Percentiles rank a stretch among this genome's conserved stretches.
These are phyloP conservation scores for Euproctis similis DNA, from an alignment of 2,888 invertebrate species.

Conservation along the genomic window DNA sequence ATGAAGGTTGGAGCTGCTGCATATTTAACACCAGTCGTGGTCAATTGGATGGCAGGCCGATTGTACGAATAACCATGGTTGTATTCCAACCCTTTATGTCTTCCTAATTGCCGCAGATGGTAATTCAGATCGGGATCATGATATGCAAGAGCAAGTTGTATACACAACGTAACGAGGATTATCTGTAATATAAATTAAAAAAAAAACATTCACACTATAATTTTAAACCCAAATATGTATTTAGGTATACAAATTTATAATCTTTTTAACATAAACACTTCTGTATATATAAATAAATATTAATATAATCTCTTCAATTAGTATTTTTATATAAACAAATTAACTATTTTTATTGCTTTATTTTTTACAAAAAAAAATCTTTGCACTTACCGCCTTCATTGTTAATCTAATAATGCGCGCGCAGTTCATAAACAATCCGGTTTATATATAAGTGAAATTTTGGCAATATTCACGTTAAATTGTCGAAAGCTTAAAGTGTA, in stretches of 20 bases:
- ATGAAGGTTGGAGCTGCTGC: constrained; percentile 26
- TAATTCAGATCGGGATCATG: constrained; percentile 69
- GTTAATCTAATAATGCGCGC: constrained; percentile 20
- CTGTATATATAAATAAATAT: no score
- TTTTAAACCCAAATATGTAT: background rate
- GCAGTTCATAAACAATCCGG: constrained; percentile 22
- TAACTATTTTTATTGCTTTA: background rate
- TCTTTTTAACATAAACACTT: no score
- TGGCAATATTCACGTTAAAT: constrained; percentile 21
- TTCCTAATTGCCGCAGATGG: constrained; percentile 57
- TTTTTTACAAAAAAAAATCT: background rate
- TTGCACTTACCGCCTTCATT: constrained; percentile 54
- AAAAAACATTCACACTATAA: no score
- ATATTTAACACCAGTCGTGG: constrained; percentile 46
- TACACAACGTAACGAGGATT: constrained; percentile 34
- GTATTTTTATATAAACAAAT: no score
- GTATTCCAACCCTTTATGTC: constrained; percentile 50
- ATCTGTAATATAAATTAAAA: constrained; percentile 36
- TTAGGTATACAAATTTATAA: no score
- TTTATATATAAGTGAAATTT: constrained; percentile 16
- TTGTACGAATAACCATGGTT: constrained; percentile 73
- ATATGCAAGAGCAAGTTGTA: constrained; percentile 48
- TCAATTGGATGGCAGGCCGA: constrained; percentile 70
- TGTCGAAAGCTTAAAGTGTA: constrained; percentile 44
- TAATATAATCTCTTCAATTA: no score